Evolutionary conservation across 2,113 vertebrate species (phyloP).

Genomic region (Pachypanchax playfairii): DNA sequence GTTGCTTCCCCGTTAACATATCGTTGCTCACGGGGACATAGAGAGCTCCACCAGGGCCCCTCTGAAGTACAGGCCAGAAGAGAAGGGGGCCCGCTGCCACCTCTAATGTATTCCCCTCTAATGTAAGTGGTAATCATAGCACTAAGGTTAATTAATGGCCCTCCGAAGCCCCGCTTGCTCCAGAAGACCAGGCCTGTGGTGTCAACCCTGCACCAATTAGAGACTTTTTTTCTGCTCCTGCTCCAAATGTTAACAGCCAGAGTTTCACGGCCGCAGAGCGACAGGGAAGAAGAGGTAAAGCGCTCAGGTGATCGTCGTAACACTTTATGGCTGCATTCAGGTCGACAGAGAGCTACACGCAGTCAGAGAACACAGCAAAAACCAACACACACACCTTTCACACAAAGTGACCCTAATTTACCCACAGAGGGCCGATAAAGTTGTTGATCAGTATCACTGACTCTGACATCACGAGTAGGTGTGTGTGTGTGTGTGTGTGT

Average conservation of each 20-base stretch:
- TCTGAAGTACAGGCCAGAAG: constrained; percentile 90
- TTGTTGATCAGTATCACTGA: constrained; percentile 37
- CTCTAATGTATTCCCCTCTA: constrained; percentile 93
- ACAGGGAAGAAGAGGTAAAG: constrained; percentile 39
- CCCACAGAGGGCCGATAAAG: constrained; percentile 13
- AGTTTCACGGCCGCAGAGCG: constrained; percentile 55
- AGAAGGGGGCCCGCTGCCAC: constrained; percentile 83
- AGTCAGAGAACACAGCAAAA: background rate
- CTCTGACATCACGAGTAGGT: too few relatives aligned
- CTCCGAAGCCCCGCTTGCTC: constrained; percentile 65
- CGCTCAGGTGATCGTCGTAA: constrained; percentile 51
- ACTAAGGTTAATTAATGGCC: constrained; percentile 98
- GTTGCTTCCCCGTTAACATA: constrained; percentile 97
- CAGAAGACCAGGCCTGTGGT: constrained; percentile 60
- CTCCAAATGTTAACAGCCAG: constrained; percentile 75
- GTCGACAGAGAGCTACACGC: background rate
- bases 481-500: background rate
- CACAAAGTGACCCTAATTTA: constrained; percentile 24
- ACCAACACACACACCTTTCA: background rate
- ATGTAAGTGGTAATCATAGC: constrained; percentile 96
- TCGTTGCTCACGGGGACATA: constrained; percentile 91
- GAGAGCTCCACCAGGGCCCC: constrained; percentile 82
- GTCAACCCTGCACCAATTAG: constrained; percentile 69
- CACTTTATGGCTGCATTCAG: constrained; percentile 58
- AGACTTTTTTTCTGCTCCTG: constrained; percentile 46